phyloP scores from a whole-genome alignment of 53 echinoderm and acorn worm species.

The Crossaster papposus region DNA sequence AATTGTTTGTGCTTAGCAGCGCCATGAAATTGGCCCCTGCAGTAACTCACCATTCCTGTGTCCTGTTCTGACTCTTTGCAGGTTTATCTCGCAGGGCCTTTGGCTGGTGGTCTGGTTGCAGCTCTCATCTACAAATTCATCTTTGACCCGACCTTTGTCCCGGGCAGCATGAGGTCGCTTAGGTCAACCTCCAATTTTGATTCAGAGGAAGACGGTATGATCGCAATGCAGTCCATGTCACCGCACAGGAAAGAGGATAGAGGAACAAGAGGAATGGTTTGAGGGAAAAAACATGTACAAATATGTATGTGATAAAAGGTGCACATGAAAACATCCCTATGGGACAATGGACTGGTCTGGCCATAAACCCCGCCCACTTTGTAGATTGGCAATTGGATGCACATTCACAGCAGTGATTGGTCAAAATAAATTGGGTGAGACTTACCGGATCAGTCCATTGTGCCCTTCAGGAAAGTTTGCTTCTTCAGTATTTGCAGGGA shows the following conservation, averaged over 20 bases:
- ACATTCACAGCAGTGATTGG: too few species aligned
- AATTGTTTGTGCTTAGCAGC: too few species aligned
- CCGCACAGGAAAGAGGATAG: conserved; percentile 59
- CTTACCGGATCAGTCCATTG: background rate
- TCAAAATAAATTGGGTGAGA: too few species aligned
- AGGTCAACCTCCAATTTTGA: conserved; percentile 67
- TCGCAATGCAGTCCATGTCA: conserved; percentile 70
- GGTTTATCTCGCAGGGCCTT: conserved; percentile 92
- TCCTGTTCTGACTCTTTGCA: background rate
- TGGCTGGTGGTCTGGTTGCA: conserved; percentile 73
- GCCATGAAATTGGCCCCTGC: too few species aligned
- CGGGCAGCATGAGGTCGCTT: conserved; percentile 47
- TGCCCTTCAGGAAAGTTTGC: background rate
- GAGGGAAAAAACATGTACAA: background rate
- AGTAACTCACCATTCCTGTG: too few species aligned
- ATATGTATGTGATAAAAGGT: too few species aligned
- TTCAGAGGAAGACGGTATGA: conserved; percentile 76
- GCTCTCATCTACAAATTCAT: conserved; percentile 91
- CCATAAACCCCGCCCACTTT: too few species aligned
- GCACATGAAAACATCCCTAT: background rate
- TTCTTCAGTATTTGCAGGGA: conserved; percentile 12
- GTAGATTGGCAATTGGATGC: too few species aligned
- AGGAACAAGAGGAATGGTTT: conserved; percentile 25
- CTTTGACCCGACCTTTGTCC: conserved; percentile 78
- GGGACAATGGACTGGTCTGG: background rate